Base-by-base conservation (phyloP, 2,797 vertebrate genomes). In the Enoplosus armatus region DNA sequence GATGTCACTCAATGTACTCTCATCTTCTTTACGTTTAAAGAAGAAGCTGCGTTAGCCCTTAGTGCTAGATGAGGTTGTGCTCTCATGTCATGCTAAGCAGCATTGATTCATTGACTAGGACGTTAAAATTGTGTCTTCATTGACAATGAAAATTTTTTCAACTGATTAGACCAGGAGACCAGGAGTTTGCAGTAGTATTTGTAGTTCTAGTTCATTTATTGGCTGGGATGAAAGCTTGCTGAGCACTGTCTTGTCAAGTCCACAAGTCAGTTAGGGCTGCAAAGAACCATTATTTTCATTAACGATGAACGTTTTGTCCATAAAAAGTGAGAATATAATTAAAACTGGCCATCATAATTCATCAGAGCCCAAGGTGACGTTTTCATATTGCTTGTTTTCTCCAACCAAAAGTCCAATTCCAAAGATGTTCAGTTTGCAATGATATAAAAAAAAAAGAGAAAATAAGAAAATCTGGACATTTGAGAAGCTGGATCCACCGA, bases 1-100 rank as follows among this genome's bases (percentile, higher is more conserved):
- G 39, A 80, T 75, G 84, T 68, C 72, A 62, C 80, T 77, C 35
- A 60, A 27, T 37, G 72, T 33, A 35, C 71, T 56, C 16, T 74
- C 15, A 9, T 27, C 41, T 82, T 12, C 51, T 64, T 47, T 37
- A 60, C 80, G 35, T 70, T 66, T 65, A 64, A 67, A n/a, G n/a
- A 70, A 67, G 16, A 68, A 68, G 37, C 22, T 18, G 3, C 56
- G 51, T 53, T 73, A 31, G 16, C 45, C 12, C 29, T 27, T 20
- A 75, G 51, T 22, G 26, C 24, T 22, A 27, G 24, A 5, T 26
- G 20, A 66, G 5, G 20, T 55, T 39, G 11, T 65, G 20, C 15
- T 60, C 14, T 29, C 11, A 11, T 33, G 7, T 70, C 24, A 64
- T 3, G 3, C 11, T 50, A n/a, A 1, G 26, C 24, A 35, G 24